Conservation (phyloP, 2,888 invertebrate genomes). For the Cinara cedri region DNA sequence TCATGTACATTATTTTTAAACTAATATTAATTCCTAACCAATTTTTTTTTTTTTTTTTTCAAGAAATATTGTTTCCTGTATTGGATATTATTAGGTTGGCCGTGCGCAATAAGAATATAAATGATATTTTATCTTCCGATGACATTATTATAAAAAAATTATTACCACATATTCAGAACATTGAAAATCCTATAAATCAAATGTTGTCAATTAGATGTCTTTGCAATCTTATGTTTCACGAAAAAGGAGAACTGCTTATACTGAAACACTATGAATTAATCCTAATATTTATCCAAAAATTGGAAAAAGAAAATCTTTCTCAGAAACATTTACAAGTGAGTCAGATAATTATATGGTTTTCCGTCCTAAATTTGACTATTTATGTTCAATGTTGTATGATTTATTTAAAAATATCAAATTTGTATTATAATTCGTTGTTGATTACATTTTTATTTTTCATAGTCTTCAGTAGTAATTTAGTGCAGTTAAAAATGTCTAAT, state of each 20-base stretch:
- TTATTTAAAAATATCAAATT: too few relatives aligned
- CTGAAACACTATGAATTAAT: slow-evolving; percentile 68
- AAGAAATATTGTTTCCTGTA: slow-evolving; percentile 83
- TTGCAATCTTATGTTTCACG: slow-evolving; percentile 80
- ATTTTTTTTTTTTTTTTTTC: slow-evolving; percentile 57
- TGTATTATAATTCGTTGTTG: background rate
- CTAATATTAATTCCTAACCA: background rate
- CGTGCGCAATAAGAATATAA: slow-evolving; percentile 73
- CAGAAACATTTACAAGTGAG: slow-evolving; percentile 72
- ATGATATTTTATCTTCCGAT: slow-evolving; percentile 66
- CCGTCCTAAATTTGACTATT: too few relatives aligned
- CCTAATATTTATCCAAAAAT: slow-evolving; percentile 67
- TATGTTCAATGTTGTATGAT: too few relatives aligned
- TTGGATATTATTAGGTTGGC: slow-evolving; percentile 86
- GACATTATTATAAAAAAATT: slow-evolving; percentile 62
- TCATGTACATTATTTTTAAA: background rate
- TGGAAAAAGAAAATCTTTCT: slow-evolving; percentile 63
- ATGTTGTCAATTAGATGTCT: slow-evolving; percentile 79
- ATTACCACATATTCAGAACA: slow-evolving; percentile 62
- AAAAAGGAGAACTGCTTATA: slow-evolving; percentile 71
- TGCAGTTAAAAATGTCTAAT: too few relatives aligned
- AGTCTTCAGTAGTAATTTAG: too few relatives aligned
- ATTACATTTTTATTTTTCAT: background rate
- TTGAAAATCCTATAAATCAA: slow-evolving; percentile 70
- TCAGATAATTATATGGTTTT: background rate